A percentile compares a stretch with the other conserved stretches of the same genome.
Evolutionary conservation across 2,113 vertebrate species (phyloP).

Genomic region (Sapayoa aenigma): DNA sequence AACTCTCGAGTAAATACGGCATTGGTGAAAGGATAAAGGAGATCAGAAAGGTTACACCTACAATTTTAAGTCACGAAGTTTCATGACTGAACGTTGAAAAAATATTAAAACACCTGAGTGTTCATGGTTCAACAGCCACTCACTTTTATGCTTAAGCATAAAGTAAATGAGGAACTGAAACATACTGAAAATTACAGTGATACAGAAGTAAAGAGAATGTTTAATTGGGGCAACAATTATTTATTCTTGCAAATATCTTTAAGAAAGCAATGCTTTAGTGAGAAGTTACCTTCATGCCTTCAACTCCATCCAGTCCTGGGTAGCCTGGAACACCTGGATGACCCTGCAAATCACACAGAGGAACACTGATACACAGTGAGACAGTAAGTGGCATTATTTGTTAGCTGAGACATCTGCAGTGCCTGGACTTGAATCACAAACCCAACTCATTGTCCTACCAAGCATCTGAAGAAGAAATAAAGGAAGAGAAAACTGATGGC

Average conservation of each 20-base stretch:
- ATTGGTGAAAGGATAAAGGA: not conserved
- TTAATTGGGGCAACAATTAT: not conserved
- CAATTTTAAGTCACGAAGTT: not conserved
- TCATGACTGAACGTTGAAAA: not conserved
- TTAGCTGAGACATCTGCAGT: not conserved
- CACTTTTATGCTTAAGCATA: not conserved
- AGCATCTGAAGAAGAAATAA: not conserved
- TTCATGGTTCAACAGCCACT: not conserved
- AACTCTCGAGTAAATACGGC: not conserved
- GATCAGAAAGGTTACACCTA: not conserved
- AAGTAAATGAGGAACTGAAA: not conserved
- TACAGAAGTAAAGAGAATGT: not conserved
- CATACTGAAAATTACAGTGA: not conserved
- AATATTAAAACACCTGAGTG: not conserved
- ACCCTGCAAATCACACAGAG: slow-evolving; percentile 64
- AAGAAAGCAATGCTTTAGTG: not conserved
- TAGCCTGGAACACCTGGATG: slow-evolving; percentile 73
- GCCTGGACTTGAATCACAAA: not conserved
- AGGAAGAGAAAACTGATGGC: not conserved
- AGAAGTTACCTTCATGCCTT: slow-evolving; percentile 83
- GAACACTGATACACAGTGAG: not conserved
- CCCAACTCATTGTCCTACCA: not conserved
- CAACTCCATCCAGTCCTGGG: slow-evolving; percentile 71
- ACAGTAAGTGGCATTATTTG: not conserved
- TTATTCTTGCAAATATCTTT: not conserved